phyloP scores from a whole-genome alignment of 2,113 vertebrate species.

The human (Homo sapiens) region GRCh38 chr18:11063501-11064000 shows the following conservation, averaged over 20 bases:
- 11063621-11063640: too few species aligned
- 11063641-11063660: accelerated
- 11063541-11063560: not conserved
- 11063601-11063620: accelerated
- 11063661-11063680: not conserved
- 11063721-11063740: not conserved
- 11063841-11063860: not conserved
- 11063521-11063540: not conserved
- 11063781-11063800: accelerated
- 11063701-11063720: not conserved
- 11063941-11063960: too few species aligned
- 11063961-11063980: too few species aligned
- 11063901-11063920: accelerated
- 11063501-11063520: not conserved
- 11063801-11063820: not conserved
- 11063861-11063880: accelerated
- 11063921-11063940: not conserved
- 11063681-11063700: too few species aligned
- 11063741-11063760: too few species aligned
- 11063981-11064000: too few species aligned
- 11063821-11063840: too few species aligned
- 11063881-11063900: accelerated
- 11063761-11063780: accelerated
- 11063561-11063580: not conserved
- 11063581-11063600: accelerated